phyloP scores from a whole-genome alignment of 2,113 vertebrate genomes.

The Phalacrocorax aristotelis region DNA sequence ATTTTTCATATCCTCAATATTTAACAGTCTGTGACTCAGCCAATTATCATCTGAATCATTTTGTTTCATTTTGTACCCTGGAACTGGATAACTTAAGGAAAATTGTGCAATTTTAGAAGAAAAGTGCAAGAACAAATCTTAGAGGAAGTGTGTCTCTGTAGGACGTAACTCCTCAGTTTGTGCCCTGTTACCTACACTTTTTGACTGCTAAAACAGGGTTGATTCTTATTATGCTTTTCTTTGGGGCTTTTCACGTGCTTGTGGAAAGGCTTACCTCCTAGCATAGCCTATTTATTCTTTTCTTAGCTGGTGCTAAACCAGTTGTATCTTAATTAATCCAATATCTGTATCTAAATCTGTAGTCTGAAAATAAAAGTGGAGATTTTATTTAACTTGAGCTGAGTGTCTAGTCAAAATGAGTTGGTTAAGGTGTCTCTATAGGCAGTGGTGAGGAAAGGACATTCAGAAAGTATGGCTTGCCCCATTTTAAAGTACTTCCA shows the following conservation, averaged over 20 bases:
- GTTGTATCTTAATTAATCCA: neutral
- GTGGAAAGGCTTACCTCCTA: neutral
- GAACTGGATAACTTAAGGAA: neutral
- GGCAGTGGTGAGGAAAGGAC: neutral
- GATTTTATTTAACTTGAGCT: neutral
- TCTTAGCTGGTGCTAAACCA: neutral
- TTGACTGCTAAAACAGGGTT: neutral
- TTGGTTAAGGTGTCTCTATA: neutral
- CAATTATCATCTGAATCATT: constrained; percentile 19
- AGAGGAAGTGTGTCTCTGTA: neutral
- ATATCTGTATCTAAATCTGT: neutral
- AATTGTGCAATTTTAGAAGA: neutral
- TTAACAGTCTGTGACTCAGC: constrained; percentile 1
- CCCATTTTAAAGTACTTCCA: neutral
- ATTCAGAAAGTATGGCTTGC: neutral
- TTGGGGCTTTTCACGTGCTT: neutral
- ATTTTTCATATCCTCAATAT: neutral
- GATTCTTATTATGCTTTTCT: neutral
- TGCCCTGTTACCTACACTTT: neutral
- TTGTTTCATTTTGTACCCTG: neutral
- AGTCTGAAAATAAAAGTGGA: neutral
- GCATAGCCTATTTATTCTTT: neutral
- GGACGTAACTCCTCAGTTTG: neutral
- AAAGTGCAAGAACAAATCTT: neutral
- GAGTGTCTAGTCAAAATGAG: neutral